Evolutionary conservation across 2,888 invertebrate species (phyloP), one percentile per base, ranked within the genome.

Genomic region (Andrena trimmerana): DNA sequence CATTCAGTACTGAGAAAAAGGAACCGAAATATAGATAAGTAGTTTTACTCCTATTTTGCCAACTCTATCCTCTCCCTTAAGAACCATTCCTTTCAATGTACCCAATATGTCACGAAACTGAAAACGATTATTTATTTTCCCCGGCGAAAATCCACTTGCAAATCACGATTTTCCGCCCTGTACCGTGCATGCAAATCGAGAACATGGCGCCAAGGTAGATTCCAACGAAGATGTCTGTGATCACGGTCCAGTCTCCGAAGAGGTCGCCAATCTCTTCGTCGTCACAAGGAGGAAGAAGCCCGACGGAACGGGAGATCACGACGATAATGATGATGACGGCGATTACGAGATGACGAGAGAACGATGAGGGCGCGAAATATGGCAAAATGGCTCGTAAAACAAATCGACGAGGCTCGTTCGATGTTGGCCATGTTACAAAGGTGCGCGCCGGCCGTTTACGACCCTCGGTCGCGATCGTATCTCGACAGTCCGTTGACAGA

Each of bases 381-480:
- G 80, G 88, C 82, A 83, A 88, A 89, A 87, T 86, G 73, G 89
- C 85, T 86, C 86, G 86, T 90, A 88, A 90, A 91, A 86, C 89
- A 87, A 90, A 90, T 91, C 90, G 87, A 90, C 87, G 83, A 86
- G 76, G 57, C 79, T 87, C 83, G 74, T 88, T 87, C 84, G 87
- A 86, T 82, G 78, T 83, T 84, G 78, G 74, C 78, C 75, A 71
- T 67, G 83, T 84, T 84, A 79, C 84, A 78, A 84, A 83, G 83
- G 78, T 83, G 75, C 65, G 83, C 81, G 81, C 16, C 67, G 59
- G 60, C 75, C 78, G 84, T 84, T 84, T 84, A 84, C 80, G 83
- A 83, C 57, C 68, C 72, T 84, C 78, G 50, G 72, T 72, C 79
- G 78, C 84, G 89, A 90, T 90, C 79, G 84, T 89, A 90, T 90